Conservation (phyloP, 2,797 vertebrate species). For the Apogon talboti region DNA sequence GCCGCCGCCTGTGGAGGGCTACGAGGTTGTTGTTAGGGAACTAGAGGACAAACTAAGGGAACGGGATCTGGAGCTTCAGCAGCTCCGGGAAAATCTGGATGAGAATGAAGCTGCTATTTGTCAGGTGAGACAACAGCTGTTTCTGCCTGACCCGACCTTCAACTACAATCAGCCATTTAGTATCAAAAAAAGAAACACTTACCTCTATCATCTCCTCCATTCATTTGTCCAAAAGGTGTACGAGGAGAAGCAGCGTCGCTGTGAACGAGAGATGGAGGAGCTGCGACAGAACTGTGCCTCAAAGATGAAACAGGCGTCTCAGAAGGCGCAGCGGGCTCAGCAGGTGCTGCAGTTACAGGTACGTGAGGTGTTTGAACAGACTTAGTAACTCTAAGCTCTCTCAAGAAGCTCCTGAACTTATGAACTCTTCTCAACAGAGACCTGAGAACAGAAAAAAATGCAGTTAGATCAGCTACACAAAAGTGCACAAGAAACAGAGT, state of each 20-base stretch:
- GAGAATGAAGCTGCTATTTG: slow-evolving; percentile 94
- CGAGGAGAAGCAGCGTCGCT: slow-evolving; percentile 92
- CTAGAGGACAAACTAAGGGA: slow-evolving; percentile 95
- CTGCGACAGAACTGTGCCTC: slow-evolving; percentile 87
- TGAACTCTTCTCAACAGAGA: no score
- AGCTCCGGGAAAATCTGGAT: slow-evolving; percentile 93
- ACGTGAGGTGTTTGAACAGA: background rate
- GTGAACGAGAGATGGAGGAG: slow-evolving; percentile 91
- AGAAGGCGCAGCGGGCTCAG: slow-evolving; percentile 91
- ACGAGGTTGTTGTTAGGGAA: slow-evolving; percentile 91
- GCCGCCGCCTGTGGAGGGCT: slow-evolving; percentile 84
- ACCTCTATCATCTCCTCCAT: slow-evolving; percentile 11
- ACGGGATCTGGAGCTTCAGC: slow-evolving; percentile 91
- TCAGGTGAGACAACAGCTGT: slow-evolving; percentile 83
- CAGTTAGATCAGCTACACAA: no score
- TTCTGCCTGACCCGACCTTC: background rate
- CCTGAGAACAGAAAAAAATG: no score
- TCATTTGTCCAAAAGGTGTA: slow-evolving; percentile 84
- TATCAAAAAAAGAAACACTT: background rate
- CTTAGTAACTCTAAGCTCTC: background rate
- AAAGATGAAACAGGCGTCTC: slow-evolving; percentile 90
- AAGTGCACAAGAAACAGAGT: no score
- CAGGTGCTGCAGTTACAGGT: slow-evolving; percentile 96
- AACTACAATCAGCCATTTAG: background rate
- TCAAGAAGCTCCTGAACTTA: no score